phyloP scores from a whole-genome alignment of 2,113 vertebrate genomes.

The Pholis gunnellus region DNA sequence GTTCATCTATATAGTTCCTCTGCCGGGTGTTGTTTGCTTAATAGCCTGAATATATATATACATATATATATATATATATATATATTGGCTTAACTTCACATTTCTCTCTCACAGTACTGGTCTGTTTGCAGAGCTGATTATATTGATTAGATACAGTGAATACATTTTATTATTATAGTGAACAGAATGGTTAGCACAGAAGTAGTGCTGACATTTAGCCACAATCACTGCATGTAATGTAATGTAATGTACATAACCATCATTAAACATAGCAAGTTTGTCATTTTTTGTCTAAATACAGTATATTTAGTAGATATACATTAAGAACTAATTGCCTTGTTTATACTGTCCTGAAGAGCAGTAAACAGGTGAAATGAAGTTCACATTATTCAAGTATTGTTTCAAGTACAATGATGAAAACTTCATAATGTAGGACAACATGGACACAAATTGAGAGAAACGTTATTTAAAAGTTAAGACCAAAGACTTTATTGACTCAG shows the following conservation, averaged over 20 bases:
- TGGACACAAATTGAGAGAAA: not conserved
- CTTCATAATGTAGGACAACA: not conserved
- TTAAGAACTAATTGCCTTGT: too few relatives aligned
- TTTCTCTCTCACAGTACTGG: not conserved
- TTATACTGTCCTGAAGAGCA: too few relatives aligned
- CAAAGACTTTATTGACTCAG: constrained; percentile 48
- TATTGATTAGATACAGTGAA: not conserved
- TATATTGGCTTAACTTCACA: not conserved
- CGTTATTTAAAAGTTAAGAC: not conserved
- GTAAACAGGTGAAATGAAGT: too few relatives aligned
- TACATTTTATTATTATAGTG: too few relatives aligned
- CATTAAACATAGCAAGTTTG: too few relatives aligned
- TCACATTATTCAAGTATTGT: too few relatives aligned
- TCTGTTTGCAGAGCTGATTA: not conserved
- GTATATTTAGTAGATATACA: too few relatives aligned
- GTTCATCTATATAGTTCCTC: not conserved
- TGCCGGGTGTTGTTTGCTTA: not conserved
- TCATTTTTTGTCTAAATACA: too few relatives aligned
- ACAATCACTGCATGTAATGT: not conserved
- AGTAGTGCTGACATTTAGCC: not conserved
- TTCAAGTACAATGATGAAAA: not conserved
- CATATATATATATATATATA: not conserved
- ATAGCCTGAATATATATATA: not conserved
- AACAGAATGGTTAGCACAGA: not conserved
- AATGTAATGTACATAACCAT: too few relatives aligned